Evolutionary conservation across 92 coral and sea anemone genomes (phyloP), one percentile per base, ranked within the genome.

Genomic region (Heliopora coerulea): DNA sequence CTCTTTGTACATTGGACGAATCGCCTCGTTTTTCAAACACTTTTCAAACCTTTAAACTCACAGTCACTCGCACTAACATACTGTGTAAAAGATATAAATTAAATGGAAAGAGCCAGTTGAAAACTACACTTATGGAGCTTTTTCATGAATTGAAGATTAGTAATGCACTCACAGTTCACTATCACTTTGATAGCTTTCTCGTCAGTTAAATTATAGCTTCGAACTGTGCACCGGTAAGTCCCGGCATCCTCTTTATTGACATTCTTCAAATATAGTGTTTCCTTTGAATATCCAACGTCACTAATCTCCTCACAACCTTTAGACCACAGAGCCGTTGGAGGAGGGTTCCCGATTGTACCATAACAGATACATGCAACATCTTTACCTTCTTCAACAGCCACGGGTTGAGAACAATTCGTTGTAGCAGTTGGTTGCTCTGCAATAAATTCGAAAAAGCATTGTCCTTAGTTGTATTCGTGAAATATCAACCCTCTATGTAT

Each of bases 261-360:
- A 67, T 44, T 67, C 19, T 13, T 44, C n/a, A 67, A 3, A 23
- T 0, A 0, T 59, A 67, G 28, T 0, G 8, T 20, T 67, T 25
- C 15, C 19, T 30, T 10, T 48, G 24, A 34, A 25, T 46, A 15
- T 26, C 74, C 59, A 23, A 29, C 19, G 27, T 4, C 59, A 67
- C 39, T 28, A 1, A 44, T 67, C 74, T 1, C 33, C n/a, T 0
- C 15, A 20, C 21, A 12, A 44, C 14, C 41, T 67, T 67, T 67
- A 44, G 52, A 44, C 74, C 74, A 67, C 1, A 35, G 13, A 3
- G 54, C 74, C 0, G 31, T 49, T 3, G 74, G 33, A 39, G 74
- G 74, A 67, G 74, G 74, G 23, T 67, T 46, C 1, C 74, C 59
- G 17, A 58, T 59, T 23, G 31, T 27, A 29, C 41, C 40, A 0